Evolutionary conservation across 2,113 vertebrate species (phyloP), one percentile per base, ranked within the genome.

Genomic region (Mus spicilegus): DNA sequence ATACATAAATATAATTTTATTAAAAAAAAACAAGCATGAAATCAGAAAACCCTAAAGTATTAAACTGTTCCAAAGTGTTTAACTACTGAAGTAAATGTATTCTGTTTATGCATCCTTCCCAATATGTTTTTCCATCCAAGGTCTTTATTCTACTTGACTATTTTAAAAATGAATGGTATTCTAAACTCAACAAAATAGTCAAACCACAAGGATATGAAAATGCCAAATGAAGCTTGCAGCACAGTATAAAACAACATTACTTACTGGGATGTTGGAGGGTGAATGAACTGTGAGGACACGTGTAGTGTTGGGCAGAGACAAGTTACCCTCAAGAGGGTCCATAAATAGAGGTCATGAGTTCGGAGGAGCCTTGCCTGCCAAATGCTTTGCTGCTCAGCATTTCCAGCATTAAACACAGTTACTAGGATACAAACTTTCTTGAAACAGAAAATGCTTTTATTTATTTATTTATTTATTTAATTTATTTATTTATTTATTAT

Each of bases 111-210:
- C 39, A 36, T 46, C 30, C 87, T 73, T 33, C 67, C 14, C 10
- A 87, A n/a, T 0, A 4, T 84, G 30, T 1, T 70, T 5, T 1
- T 58, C 0, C 2, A 6, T 19, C 3, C 14, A 89, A 56, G 87
- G 33, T 33, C 49, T 76, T 94, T 1, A 88, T 51, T 65, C 7
- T 77, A 20, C 22, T 88, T 36, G 1, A 42, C 51, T 3, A 65
- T 73, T 65, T 80, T 12, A 91, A 69, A 3, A 94, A 46, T 13
- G 9, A 26, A 22, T 84, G 24, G 28, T 67, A 56, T 49, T 76
- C 3, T 30, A 42, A 70, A 93, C n/a, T 86, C 73, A 78, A 26
- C 39, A 1, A 56, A 33, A 70, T 8, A 26, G 0, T 92, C 65
- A 73, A 94, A 22, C 0, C 6, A 67, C 8, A 87, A 81, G 9